Conservation (phyloP, 1,140 invertebrate genomes). For the Drosophila biarmipes region DNA sequence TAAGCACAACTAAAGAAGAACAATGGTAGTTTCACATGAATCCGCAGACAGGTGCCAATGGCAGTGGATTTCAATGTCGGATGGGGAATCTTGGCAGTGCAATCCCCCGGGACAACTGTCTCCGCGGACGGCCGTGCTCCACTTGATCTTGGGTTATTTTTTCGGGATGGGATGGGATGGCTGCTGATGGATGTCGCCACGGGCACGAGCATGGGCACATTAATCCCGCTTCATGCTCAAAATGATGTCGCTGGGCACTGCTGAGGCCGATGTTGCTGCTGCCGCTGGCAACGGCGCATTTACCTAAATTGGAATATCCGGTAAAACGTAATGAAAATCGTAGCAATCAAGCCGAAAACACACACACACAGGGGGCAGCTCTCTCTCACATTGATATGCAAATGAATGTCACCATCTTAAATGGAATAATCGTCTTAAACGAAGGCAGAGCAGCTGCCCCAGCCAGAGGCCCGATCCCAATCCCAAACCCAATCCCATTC, state of each 20-base stretch:
- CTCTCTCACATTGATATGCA: slow-evolving; percentile 73
- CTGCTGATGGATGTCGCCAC: slow-evolving; percentile 48
- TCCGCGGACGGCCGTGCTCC: slow-evolving; percentile 56
- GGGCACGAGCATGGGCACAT: slow-evolving; percentile 57
- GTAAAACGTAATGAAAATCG: slow-evolving; percentile 83
- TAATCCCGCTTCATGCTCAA: slow-evolving; percentile 65
- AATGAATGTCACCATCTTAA: slow-evolving; percentile 84
- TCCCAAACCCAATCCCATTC: background rate
- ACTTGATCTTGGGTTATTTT: slow-evolving; percentile 68
- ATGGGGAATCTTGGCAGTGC: background rate
- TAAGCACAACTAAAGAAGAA: slow-evolving; percentile 15
- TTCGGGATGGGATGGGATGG: slow-evolving; percentile 13
- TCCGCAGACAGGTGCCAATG: slow-evolving; percentile 38
- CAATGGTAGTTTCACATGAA: slow-evolving; percentile 31
- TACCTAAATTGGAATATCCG: slow-evolving; percentile 85
- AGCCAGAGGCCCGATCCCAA: slow-evolving; percentile 3
- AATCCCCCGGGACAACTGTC: slow-evolving; percentile 47
- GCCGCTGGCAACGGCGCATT: slow-evolving; percentile 79
- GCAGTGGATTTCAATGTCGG: background rate
- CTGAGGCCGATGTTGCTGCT: slow-evolving; percentile 7
- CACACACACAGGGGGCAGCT: slow-evolving; percentile 23
- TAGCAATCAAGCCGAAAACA: slow-evolving; percentile 78
- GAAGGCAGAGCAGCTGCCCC: slow-evolving; percentile 45
- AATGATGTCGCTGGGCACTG: slow-evolving; percentile 27
- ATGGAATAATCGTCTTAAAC: slow-evolving; percentile 83